phyloP scores from a whole-genome alignment of 2,113 vertebrate species.

The Prinia subflava region DNA sequence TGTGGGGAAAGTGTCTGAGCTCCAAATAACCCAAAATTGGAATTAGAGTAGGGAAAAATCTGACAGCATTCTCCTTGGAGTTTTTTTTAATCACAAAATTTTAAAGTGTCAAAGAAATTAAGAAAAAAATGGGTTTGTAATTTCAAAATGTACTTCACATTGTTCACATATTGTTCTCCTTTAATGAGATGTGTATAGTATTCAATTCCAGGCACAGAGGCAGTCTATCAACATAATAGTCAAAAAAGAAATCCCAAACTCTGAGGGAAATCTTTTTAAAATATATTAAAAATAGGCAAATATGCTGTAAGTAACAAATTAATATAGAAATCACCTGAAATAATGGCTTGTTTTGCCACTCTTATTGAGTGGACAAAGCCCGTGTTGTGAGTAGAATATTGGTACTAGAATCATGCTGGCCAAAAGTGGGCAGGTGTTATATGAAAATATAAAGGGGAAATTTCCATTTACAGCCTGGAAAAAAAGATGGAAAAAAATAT shows the following conservation, averaged over 20 bases:
- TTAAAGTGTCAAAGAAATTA: neutral
- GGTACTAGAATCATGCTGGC: neutral
- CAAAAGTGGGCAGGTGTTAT: neutral
- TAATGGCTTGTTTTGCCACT: neutral
- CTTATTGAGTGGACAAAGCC: neutral
- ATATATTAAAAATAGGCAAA: neutral
- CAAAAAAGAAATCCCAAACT: neutral
- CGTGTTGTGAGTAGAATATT: neutral
- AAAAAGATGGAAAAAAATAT: neutral
- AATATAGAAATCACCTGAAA: neutral
- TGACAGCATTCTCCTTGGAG: neutral
- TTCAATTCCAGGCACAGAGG: neutral
- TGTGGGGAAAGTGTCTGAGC: neutral
- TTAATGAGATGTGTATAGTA: neutral
- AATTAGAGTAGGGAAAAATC: neutral
- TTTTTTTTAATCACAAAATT: neutral
- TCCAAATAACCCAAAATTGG: neutral
- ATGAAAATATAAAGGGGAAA: fast-evolving
- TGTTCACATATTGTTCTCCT: neutral
- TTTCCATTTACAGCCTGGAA: neutral
- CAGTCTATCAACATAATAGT: neutral
- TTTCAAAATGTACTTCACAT: neutral
- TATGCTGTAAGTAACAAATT: neutral
- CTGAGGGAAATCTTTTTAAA: neutral
- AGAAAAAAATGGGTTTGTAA: neutral